Evolutionary conservation across 2,797 vertebrate species (phyloP).

Genomic region (Molothrus ater): DNA sequence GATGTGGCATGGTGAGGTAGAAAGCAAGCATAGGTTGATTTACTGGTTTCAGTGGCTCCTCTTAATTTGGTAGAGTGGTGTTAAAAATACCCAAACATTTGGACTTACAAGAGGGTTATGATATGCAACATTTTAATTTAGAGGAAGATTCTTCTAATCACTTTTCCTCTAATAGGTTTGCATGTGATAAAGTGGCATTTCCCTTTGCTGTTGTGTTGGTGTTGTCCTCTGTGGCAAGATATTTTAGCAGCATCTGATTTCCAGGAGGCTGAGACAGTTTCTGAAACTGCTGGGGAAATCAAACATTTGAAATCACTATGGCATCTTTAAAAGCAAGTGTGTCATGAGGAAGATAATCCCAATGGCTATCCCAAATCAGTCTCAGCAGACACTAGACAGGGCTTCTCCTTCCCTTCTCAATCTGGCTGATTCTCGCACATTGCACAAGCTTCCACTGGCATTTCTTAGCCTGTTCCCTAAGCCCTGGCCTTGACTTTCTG

Average conservation of each 20-base stretch:
- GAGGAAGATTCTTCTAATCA: neutral
- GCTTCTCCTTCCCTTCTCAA: neutral
- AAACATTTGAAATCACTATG: neutral
- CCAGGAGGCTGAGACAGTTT: neutral
- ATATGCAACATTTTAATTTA: neutral
- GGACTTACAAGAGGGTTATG: neutral
- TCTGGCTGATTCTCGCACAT: neutral
- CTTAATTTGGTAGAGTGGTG: neutral
- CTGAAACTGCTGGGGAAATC: neutral
- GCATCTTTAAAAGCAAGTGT: neutral
- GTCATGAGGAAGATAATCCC: neutral
- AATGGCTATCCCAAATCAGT: neutral
- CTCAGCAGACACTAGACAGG: neutral
- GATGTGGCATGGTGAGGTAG: neutral
- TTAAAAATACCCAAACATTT: neutral
- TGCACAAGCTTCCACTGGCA: neutral
- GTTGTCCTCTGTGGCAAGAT: neutral
- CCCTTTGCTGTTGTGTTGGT: neutral
- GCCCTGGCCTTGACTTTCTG: neutral
- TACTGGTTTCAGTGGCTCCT: neutral
- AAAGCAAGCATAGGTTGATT: neutral
- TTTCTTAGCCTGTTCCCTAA: constrained; percentile 1
- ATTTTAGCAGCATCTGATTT: neutral
- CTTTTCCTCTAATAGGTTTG: neutral
- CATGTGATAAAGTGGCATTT: neutral